Conservation (phyloP, 2,113 vertebrate genomes). For the Stegostoma tigrinum region DNA sequence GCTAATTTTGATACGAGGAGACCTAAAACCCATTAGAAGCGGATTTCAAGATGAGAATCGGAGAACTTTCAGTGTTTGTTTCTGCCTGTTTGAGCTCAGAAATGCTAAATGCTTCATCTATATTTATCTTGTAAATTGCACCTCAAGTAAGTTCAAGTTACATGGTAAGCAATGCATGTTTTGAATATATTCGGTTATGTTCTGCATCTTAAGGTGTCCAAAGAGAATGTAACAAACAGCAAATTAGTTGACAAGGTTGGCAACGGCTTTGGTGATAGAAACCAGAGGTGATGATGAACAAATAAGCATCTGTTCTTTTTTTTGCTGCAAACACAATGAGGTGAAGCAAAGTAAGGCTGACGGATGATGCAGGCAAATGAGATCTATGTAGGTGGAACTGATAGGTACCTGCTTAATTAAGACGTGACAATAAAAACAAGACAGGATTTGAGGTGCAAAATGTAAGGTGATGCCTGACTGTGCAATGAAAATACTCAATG, state of each 20-base stretch:
- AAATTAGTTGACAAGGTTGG: not conserved
- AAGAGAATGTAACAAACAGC: not conserved
- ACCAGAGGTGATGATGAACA: not conserved
- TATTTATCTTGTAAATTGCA: not conserved
- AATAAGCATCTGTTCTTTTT: not conserved
- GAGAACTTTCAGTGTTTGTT: not conserved
- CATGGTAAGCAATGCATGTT: not conserved
- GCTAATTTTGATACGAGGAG: not conserved
- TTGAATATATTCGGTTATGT: too few relatives aligned
- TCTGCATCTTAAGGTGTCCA: not conserved
- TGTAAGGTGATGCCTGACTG: not conserved
- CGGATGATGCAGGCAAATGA: not conserved
- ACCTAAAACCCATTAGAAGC: not conserved
- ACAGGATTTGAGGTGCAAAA: not conserved
- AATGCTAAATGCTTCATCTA: not conserved
- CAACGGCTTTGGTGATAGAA: not conserved
- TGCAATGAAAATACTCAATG: not conserved
- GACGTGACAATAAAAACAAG: not conserved
- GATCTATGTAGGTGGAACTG: not conserved
- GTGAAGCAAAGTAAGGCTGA: not conserved
- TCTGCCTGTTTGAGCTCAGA: not conserved
- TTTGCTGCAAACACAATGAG: not conserved
- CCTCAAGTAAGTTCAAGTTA: not conserved
- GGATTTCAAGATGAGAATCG: not conserved
- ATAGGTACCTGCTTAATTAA: not conserved